phyloP scores from a whole-genome alignment of 2,113 vertebrate genomes.

The Phalacrocorax carbo region DNA sequence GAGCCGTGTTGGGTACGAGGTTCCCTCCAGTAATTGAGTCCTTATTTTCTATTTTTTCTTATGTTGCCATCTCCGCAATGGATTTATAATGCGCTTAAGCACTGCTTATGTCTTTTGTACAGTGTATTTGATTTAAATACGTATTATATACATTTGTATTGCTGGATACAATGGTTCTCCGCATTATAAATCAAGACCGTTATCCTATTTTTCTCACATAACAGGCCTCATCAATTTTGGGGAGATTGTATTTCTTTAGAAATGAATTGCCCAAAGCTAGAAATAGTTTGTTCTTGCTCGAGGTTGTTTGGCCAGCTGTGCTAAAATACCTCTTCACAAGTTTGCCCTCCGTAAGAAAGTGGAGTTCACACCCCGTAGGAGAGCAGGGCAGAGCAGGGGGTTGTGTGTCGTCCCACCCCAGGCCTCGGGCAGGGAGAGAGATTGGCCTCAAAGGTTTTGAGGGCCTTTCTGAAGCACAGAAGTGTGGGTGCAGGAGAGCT shows the following conservation, averaged over 20 bases:
- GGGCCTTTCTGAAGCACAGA: not conserved
- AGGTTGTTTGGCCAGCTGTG: not conserved
- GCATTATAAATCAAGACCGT: not conserved
- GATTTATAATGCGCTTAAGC: not conserved
- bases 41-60: not conserved
- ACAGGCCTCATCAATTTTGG: not conserved
- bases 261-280: not conserved
- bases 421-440: accelerated
- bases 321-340: not conserved
- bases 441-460: not conserved
- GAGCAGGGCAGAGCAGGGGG: not conserved
- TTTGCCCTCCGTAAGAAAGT: not conserved
- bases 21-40: not conserved
- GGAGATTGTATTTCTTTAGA: not conserved
- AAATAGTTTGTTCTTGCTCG: not conserved
- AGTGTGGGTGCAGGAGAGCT: not conserved
- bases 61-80: not conserved
- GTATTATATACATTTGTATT: not conserved
- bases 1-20: not conserved
- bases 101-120: not conserved
- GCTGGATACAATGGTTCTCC: not conserved
- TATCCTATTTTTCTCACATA: not conserved
- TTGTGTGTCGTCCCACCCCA: no score
- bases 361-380: not conserved
- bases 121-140: not conserved